Conservation (phyloP, 2,113 vertebrate genomes). For the Pseudorectes ferrugineus region DNA sequence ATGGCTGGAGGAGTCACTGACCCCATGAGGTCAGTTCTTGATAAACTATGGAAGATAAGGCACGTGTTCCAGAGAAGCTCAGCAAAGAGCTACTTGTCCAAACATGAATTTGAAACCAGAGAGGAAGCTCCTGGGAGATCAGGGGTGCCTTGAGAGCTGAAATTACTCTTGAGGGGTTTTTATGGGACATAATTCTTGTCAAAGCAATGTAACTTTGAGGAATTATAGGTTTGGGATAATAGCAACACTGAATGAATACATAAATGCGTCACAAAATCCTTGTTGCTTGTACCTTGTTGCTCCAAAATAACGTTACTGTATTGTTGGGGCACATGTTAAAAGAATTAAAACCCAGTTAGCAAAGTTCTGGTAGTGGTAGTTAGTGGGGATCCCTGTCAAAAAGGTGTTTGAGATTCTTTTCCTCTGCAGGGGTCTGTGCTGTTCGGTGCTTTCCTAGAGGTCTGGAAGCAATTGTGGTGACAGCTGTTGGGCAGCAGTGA, state of each 20-base stretch:
- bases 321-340: not conserved
- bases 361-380: not conserved
- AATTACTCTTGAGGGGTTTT: not conserved
- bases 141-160: not conserved
- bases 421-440: not conserved
- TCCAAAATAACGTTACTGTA: not conserved
- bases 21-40: accelerated
- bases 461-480: not conserved
- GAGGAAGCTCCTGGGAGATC: not conserved
- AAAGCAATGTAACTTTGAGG: not conserved
- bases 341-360: not conserved
- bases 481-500: not conserved
- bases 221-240: not conserved
- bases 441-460: not conserved
- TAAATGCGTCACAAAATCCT: not conserved
- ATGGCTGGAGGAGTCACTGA: not conserved
- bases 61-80: not conserved
- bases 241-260: not conserved
- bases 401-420: not conserved
- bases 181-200: not conserved
- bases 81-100: not conserved
- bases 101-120: not conserved
- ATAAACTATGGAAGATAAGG: not conserved
- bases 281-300: not conserved
- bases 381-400: not conserved